Base-by-base conservation (phyloP, 2,888 invertebrate genomes). In the Teinopalpus imperialis region DNA sequence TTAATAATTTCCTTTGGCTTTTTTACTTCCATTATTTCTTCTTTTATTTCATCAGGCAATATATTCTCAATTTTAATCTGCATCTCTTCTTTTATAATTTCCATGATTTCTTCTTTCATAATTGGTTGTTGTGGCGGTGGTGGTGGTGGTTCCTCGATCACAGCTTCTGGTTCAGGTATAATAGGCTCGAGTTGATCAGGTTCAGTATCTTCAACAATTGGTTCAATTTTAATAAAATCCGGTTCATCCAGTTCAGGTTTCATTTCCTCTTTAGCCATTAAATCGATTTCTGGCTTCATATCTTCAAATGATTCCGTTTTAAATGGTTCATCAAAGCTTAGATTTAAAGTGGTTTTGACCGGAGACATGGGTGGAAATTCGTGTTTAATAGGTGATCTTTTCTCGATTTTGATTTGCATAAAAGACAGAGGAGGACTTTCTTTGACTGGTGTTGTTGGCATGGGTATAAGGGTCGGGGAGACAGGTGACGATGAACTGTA, bases 211-310 rank as follows among this genome's bases (percentile, higher is more conserved):
- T 72, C 69, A 30, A 58, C 23, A 21, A 53, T 54, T 3, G 65
- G 58, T 52, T 80, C 81, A 7, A 59, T 32, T 61, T 75, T 74
- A 31, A 71, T 66, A 51, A 65, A 82, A 53, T 85, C 83, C 2
- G 79, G 76, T 48, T 86, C 86, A 49, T 86, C 86, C 4, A 82
- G 59, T 39, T 87, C 86, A 0, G 74, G 70, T 52, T 83, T 86
- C 73, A 86, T 76, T 58, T 81, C 85, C 49, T 87, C 86, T 65
- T 82, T 85, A n/a, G 86, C 69, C 13, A 72, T 77, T 43, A 86
- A 66, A 60, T 87, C 86, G 45, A 83, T 76, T 66, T 77, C 81
- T 13, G 72, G 61, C 56, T 79, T 79, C 59, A 68, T 51, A 30
- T 83, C 81, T 30, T 69, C 69, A 7, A 68, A 47, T 2, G 66